Percentiles rank a stretch among this genome's conserved stretches.
phyloP scores from a whole-genome alignment of 1,140 invertebrate genomes.

The Brachionus angularis region DNA sequence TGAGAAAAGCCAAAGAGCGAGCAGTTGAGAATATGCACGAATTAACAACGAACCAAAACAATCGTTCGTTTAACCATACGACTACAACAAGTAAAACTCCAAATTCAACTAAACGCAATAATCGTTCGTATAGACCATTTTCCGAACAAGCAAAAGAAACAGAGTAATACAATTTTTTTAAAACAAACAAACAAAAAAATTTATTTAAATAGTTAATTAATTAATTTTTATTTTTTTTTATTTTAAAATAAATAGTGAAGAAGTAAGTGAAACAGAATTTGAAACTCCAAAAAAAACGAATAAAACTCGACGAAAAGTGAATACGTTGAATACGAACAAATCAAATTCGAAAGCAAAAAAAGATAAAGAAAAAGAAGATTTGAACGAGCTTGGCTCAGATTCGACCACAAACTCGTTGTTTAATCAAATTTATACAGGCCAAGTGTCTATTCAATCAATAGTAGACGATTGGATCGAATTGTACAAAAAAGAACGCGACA shows the following conservation, averaged over 20 bases:
- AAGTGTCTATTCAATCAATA: slow-evolving; percentile 65
- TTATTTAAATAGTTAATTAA: too few relatives aligned
- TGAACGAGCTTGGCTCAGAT: neutral
- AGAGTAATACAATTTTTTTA: neutral
- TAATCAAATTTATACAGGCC: neutral
- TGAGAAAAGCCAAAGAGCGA: slow-evolving; percentile 32
- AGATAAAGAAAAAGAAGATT: neutral
- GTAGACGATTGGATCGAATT: slow-evolving; percentile 99
- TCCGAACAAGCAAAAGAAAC: neutral
- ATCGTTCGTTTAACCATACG: neutral
- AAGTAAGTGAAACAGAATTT: neutral
- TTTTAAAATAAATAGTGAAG: slow-evolving; percentile 4
- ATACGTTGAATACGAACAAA: neutral
- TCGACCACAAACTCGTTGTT: neutral
- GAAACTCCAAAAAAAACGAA: slow-evolving; percentile 1
- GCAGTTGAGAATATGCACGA: slow-evolving; percentile 35
- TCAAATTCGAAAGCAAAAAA: neutral
- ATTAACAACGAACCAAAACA: slow-evolving; percentile 25
- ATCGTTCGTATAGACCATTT: slow-evolving; percentile 40
- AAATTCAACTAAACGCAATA: slow-evolving; percentile 8
- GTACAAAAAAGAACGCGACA: slow-evolving; percentile 80
- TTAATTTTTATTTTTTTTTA: too few relatives aligned
- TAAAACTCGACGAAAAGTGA: neutral
- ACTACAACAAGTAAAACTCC: neutral
- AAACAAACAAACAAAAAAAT: neutral